These are phyloP conservation scores for Petrocephalus schoutedeni DNA, from an alignment of 2,797 vertebrate species.

Conservation along the genomic window DNA sequence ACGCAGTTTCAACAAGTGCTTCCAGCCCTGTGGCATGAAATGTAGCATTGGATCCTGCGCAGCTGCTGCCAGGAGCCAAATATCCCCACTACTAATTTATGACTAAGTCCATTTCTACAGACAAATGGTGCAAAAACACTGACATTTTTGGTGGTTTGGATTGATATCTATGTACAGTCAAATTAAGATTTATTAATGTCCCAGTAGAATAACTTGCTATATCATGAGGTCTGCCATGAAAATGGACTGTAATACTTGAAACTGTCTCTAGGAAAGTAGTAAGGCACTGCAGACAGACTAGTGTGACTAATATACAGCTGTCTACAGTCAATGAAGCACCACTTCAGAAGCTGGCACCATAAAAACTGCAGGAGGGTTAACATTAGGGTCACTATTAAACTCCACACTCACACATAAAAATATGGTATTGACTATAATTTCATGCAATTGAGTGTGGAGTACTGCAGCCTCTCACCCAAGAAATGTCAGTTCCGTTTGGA, in stretches of 20 bases:
- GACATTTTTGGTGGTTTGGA: neutral
- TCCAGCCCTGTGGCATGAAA: neutral
- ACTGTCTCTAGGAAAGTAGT: neutral
- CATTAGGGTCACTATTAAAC: neutral
- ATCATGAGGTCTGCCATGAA: neutral
- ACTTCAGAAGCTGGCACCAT: neutral
- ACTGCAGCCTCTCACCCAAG: neutral
- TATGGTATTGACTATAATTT: neutral
- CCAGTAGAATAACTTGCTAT: neutral
- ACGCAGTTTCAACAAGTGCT: neutral
- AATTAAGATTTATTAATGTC: neutral
- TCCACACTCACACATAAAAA: neutral
- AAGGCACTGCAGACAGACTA: neutral
- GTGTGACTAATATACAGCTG: neutral
- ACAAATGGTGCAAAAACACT: neutral
- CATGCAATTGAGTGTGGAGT: neutral
- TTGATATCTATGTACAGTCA: neutral
- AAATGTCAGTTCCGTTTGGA: neutral
- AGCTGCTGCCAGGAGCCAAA: neutral
- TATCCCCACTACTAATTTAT: neutral
- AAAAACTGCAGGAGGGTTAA: neutral
- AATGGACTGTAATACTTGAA: neutral
- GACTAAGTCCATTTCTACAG: neutral
- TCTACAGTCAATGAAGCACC: neutral
- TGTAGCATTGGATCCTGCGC: neutral